Conservation (phyloP, 1,140 invertebrate species). For the Centruroides vittatus region DNA sequence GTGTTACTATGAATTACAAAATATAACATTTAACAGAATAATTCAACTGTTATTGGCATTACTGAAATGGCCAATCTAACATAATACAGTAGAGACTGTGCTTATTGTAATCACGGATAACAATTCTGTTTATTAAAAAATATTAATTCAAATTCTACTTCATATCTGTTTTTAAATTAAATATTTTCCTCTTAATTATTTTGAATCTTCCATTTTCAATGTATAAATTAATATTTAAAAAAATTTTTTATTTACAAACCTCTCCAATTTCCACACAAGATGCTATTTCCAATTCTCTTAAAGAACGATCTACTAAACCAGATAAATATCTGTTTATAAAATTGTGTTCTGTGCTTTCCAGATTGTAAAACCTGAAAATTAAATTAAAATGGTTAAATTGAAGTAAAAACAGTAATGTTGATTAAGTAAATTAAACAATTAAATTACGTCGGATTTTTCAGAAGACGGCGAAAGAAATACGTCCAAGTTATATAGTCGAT, state of each 20-base stretch:
- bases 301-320: slow-evolving; percentile 56
- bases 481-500: slow-evolving; percentile 98
- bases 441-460: slow-evolving; percentile 63
- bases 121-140: too few species aligned
- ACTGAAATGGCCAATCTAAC: too few species aligned
- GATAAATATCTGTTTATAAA: slow-evolving; percentile 47
- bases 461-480: slow-evolving; percentile 84
- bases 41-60: too few species aligned
- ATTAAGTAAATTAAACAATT: not conserved
- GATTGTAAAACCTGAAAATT: slow-evolving; percentile 51
- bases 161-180: too few species aligned
- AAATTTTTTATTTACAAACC: slow-evolving; percentile 23
- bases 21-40: too few species aligned
- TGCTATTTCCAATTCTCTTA: slow-evolving; percentile 53
- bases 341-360: slow-evolving; percentile 57
- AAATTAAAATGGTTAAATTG: not conserved
- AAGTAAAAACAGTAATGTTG: not conserved
- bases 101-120: too few species aligned
- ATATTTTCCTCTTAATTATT: too few species aligned
- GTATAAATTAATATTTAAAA: not conserved
- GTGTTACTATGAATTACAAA: too few species aligned
- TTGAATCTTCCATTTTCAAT: too few species aligned
- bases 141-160: too few species aligned
- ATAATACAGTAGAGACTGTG: too few species aligned
- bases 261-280: slow-evolving; percentile 53